Conservation (phyloP, 2,797 vertebrate genomes). For the Coluber constrictor region DNA sequence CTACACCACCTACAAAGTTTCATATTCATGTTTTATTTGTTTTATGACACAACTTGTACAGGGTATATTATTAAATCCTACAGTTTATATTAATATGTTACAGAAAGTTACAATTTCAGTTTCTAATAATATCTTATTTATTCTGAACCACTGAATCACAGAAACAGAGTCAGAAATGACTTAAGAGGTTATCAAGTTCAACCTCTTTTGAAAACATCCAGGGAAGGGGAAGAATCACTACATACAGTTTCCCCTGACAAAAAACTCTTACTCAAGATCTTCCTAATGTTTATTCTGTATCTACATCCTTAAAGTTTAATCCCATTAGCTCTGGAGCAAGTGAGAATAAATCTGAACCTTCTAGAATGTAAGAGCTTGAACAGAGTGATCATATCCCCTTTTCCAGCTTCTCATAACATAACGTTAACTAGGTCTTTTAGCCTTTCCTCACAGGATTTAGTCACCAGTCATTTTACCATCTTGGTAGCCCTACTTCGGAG, state of each 20-base stretch:
- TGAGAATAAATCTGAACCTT: background rate
- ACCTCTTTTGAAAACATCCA: background rate
- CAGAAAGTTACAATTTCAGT: slow-evolving; percentile 61
- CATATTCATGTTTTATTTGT: slow-evolving; percentile 27
- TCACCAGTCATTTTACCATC: background rate
- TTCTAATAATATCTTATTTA: slow-evolving; percentile 64
- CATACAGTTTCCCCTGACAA: background rate
- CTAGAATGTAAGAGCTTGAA: background rate
- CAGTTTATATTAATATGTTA: slow-evolving; percentile 55
- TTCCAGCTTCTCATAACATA: background rate
- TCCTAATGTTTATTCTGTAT: background rate
- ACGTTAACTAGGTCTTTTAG: background rate
- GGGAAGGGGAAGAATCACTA: background rate
- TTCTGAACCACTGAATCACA: slow-evolving; percentile 35
- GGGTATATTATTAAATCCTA: slow-evolving; percentile 54
- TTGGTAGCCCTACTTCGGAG: background rate
- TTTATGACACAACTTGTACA: slow-evolving; percentile 36
- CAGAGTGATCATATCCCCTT: background rate
- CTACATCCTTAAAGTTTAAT: background rate
- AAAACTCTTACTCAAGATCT: background rate
- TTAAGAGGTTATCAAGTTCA: background rate
- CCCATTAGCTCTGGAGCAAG: background rate
- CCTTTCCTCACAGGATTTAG: background rate
- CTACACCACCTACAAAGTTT: background rate
- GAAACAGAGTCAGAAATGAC: background rate